phyloP scores from a whole-genome alignment of 2,113 vertebrate species.

The Lepus americanus region DNA sequence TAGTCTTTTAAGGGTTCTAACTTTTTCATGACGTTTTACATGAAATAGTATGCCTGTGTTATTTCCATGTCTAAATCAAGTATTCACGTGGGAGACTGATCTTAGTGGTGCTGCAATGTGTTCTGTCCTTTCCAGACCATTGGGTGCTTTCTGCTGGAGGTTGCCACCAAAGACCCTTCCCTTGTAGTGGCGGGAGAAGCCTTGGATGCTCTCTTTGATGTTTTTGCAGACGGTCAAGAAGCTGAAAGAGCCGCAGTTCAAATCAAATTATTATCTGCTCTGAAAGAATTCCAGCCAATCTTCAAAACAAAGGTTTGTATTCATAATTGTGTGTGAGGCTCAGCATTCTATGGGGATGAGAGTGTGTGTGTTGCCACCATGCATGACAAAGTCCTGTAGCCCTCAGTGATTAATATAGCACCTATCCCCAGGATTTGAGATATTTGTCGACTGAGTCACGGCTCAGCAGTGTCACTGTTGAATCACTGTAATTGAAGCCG shows the following conservation, averaged over 20 bases:
- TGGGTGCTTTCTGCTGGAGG: conserved; percentile 94
- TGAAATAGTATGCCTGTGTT: not conserved
- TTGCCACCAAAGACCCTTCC: conserved; percentile 92
- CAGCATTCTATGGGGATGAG: not conserved
- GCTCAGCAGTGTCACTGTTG: not conserved
- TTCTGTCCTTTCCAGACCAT: conserved; percentile 90
- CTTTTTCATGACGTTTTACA: not conserved
- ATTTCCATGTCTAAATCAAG: not conserved
- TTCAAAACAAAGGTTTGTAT: conserved; percentile 94
- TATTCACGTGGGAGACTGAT: not conserved
- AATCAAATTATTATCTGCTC: conserved; percentile 91
- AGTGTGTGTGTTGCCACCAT: not conserved
- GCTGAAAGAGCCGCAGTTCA: conserved; percentile 92
- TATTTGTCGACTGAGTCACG: conserved; percentile 11
- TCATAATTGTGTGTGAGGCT: not conserved
- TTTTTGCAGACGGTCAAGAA: conserved; percentile 96
- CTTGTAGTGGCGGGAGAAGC: conserved; percentile 96
- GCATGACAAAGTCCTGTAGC: not conserved
- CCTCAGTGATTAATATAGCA: not conserved
- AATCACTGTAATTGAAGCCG: not conserved
- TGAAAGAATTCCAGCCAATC: conserved; percentile 94
- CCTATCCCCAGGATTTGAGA: not conserved
- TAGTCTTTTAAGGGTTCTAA: not conserved
- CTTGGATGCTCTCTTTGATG: conserved; percentile 96
- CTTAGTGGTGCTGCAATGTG: not conserved